Percentiles rank a stretch among this genome's conserved stretches.
phyloP scores from a whole-genome alignment of 2,113 vertebrate genomes.

The Shinisaurus crocodilurus region DNA sequence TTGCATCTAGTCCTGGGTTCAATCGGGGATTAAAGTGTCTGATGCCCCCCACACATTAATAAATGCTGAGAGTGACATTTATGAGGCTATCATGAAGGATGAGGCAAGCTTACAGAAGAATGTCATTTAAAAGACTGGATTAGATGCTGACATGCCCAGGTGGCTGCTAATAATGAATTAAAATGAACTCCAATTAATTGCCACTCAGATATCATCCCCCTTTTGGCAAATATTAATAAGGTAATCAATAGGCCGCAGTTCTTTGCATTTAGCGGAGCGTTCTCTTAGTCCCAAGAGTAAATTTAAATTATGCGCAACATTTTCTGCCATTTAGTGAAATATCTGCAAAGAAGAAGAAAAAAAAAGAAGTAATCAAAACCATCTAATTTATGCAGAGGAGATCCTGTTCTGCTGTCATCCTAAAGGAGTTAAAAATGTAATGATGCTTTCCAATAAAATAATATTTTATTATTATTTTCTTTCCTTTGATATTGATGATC shows the following conservation, averaged over 20 bases:
- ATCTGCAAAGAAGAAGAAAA: no score
- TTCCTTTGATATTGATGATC: constrained; percentile 63
- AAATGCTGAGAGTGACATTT: constrained; percentile 68
- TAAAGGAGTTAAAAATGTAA: constrained; percentile 70
- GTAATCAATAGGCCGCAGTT: constrained; percentile 31
- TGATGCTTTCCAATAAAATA: constrained; percentile 67
- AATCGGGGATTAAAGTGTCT: constrained; percentile 66
- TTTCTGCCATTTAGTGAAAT: constrained; percentile 26
- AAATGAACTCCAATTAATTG: constrained; percentile 68
- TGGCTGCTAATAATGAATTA: constrained; percentile 67
- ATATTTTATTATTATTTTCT: no score
- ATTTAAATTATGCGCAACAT: constrained; percentile 48
- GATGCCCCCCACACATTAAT: constrained; percentile 52
- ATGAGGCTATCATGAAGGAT: constrained; percentile 46
- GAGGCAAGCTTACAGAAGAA: constrained; percentile 58
- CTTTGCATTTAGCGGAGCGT: constrained; percentile 38
- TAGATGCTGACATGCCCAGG: constrained; percentile 55
- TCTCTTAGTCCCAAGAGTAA: constrained; percentile 25
- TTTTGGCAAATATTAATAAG: constrained; percentile 49
- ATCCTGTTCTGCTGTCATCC: constrained; percentile 54
- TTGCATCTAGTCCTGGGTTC: constrained; percentile 50
- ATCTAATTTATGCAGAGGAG: constrained; percentile 61
- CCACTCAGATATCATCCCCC: constrained; percentile 36
- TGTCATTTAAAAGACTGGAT: constrained; percentile 66
- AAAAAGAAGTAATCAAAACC: constrained; percentile 55